Percentiles rank a stretch among this genome's conserved stretches.
Conservation (phyloP, 1,140 invertebrate species). For the Drepana arcuata region DNA sequence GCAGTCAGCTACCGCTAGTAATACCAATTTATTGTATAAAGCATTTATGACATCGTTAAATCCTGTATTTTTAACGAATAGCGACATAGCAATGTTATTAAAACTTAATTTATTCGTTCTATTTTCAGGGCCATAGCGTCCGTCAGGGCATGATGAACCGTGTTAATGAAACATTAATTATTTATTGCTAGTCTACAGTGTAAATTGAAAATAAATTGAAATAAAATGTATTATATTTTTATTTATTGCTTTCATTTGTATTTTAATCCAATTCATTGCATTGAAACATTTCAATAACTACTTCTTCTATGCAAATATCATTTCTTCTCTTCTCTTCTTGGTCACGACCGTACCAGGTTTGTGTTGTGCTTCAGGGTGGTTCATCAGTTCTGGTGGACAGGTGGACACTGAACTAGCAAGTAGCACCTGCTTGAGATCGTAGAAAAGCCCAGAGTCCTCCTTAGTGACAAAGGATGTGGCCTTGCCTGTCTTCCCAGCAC, state of each 20-base stretch:
- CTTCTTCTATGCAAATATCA: slow-evolving; percentile 85
- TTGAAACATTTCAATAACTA: background rate
- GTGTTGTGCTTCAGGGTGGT: slow-evolving; percentile 98
- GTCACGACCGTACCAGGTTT: slow-evolving; percentile 97
- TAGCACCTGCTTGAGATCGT: slow-evolving; percentile 96
- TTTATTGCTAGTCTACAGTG: slow-evolving; percentile 18
- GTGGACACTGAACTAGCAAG: slow-evolving; percentile 92
- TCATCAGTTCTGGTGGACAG: slow-evolving; percentile 96
- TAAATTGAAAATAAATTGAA: no score
- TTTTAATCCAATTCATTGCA: no score
- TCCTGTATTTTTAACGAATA: no score
- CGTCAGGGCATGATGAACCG: no score
- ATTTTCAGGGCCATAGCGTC: slow-evolving; percentile 12
- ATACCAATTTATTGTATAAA: no score
- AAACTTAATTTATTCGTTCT: no score
- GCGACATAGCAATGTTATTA: no score
- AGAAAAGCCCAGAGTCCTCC: slow-evolving; percentile 96
- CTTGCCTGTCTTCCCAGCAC: slow-evolving; percentile 97
- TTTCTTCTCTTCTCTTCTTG: slow-evolving; percentile 95
- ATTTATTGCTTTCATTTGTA: no score
- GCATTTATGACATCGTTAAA: no score
- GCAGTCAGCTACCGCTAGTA: no score
- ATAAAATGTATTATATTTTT: no score
- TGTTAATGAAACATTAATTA: slow-evolving; percentile 24
- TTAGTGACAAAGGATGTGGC: slow-evolving; percentile 98